Percentiles rank a stretch among this genome's conserved stretches.
phyloP scores from a whole-genome alignment of 2,797 vertebrate species.

The Poeciliopsis infans region DNA sequence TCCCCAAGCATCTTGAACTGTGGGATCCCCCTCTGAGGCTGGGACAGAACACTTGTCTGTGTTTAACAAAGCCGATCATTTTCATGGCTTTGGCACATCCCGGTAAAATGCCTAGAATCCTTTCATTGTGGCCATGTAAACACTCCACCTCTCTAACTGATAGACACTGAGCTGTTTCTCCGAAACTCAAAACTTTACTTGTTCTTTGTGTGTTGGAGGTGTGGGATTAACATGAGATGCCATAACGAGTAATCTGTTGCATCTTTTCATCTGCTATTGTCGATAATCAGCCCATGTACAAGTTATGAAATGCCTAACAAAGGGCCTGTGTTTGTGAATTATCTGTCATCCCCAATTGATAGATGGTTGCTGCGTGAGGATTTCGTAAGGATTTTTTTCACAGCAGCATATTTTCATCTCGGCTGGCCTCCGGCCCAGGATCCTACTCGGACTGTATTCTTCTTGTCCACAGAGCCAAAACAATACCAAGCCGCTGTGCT shows the following conservation, averaged over 20 bases:
- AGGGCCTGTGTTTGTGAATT: conserved; percentile 57
- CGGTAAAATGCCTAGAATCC: conserved; percentile 11
- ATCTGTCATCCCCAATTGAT: conserved; percentile 55
- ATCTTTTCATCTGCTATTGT: conserved; percentile 43
- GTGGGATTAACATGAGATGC: conserved; percentile 41
- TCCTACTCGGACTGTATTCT: conserved; percentile 54
- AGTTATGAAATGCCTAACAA: conserved; percentile 60
- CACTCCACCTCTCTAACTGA: not conserved
- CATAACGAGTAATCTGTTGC: conserved; percentile 48
- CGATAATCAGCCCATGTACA: conserved; percentile 48
- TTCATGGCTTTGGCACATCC: not conserved
- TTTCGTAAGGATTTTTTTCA: conserved; percentile 56
- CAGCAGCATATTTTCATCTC: conserved; percentile 51
- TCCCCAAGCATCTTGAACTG: not conserved
- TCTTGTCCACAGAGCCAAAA: conserved; percentile 50
- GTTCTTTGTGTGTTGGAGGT: conserved; percentile 29
- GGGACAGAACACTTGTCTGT: not conserved
- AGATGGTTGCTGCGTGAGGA: conserved; percentile 55
- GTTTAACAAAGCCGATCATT: conserved; percentile 8
- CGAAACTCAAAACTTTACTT: conserved; percentile 26
- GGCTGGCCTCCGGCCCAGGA: conserved; percentile 51
- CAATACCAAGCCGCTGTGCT: conserved; percentile 43
- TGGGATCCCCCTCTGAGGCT: not conserved
- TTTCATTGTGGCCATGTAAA: not conserved
- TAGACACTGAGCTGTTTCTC: conserved; percentile 32